Percentiles rank a stretch among this genome's conserved stretches.
Evolutionary conservation across 2,113 vertebrate species (phyloP).

Genomic region (Lepisosteus osseus): DNA sequence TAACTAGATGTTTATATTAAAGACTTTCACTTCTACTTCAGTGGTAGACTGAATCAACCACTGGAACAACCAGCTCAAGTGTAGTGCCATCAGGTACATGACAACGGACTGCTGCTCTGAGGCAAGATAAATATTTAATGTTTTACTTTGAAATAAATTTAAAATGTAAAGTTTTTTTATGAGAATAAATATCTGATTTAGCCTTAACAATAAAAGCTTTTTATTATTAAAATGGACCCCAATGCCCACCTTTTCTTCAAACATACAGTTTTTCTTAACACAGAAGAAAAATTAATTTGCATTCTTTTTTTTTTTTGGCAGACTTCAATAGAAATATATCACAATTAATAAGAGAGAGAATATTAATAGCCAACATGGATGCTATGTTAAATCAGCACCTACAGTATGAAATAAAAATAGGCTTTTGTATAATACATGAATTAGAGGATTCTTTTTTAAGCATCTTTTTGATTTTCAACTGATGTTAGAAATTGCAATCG

Average conservation of each 20-base stretch:
- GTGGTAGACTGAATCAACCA: conserved; percentile 14
- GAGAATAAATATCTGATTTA: too few relatives aligned
- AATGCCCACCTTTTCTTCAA: too few relatives aligned
- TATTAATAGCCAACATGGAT: conserved; percentile 32
- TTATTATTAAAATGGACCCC: too few relatives aligned
- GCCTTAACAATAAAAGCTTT: too few relatives aligned
- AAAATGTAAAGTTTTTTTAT: conserved; percentile 20
- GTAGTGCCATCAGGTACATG: conserved; percentile 1
- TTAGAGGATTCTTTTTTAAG: conserved; percentile 35
- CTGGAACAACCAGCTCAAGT: conserved; percentile 10
- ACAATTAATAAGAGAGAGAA: conserved; percentile 15
- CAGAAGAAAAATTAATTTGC: too few relatives aligned
- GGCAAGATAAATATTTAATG: conserved; percentile 26
- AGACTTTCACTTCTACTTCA: neutral
- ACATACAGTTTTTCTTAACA: too few relatives aligned
- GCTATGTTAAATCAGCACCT: conserved; percentile 31
- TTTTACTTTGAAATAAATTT: conserved; percentile 8
- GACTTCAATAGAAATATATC: neutral
- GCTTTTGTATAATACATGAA: conserved; percentile 26
- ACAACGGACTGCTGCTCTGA: conserved; percentile 24
- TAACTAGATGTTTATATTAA: conserved; percentile 15
- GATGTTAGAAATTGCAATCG: conserved; percentile 55
- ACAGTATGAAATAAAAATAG: conserved; percentile 43
- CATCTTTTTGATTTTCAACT: conserved; percentile 57
- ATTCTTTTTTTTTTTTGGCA: neutral